Evolutionary conservation across 2,888 invertebrate genomes (phyloP), one percentile per base, ranked within the genome.

Genomic region (Ennomos erosarius): DNA sequence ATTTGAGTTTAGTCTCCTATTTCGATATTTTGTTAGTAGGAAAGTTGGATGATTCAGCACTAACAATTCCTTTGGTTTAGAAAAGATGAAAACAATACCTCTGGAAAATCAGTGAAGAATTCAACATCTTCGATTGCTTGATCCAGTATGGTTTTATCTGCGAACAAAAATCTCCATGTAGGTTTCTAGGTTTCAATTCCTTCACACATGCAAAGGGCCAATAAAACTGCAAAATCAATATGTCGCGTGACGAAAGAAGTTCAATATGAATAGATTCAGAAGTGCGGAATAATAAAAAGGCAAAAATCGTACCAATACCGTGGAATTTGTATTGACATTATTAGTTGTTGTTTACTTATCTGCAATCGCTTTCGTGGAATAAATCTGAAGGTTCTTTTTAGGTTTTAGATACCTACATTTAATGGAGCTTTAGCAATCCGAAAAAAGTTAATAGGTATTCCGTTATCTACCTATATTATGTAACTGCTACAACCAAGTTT

Each of bases 101-200:
- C 81, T 0, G 89, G 89, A 75, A 93, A 93, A 26, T 90, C 79
- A 5, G 80, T 78, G 82, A 95, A 94, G 76, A 96, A 96, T 42
- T 88, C 85, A 9, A 94, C 88, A 68, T 95, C 95, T 35, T 93
- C 93, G 57, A 96, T 87, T 0, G 95, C 94, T 80, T 95, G 94
- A 59, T 93, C 93, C 67, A 96, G 84, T 65, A 96, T 93, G 16
- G 93, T 90, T 84, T 95, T 95, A 88, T 95, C 96, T 96, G 91
- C 45, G 93, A 94, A 67, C 65, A 11, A 61, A 68, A 60, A 35
- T 51, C 11, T 36, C 36, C 12, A 39, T 39, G 38, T 59, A 61
- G 12, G 12, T 47, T 47, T 43, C 54, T 59, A 61, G 12, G 12
- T 47, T 47, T 43, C 54, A 52, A 59, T 53, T 47, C 9, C 11